phyloP scores from a whole-genome alignment of 2,113 vertebrate genomes.

The Cricetomys ansorgei region DNA sequence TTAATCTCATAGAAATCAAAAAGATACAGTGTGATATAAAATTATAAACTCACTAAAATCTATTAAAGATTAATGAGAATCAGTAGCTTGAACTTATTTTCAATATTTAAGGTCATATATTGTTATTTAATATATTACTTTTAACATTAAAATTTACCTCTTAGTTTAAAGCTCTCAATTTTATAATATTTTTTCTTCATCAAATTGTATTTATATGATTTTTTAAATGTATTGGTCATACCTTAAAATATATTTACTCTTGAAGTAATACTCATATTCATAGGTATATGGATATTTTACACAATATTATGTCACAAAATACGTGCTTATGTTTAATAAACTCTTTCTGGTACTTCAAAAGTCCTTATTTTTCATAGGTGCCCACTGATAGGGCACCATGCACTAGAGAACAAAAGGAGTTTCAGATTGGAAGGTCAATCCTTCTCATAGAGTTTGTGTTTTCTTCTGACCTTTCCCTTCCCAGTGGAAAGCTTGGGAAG shows the following conservation, averaged over 20 bases:
- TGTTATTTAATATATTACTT: background rate
- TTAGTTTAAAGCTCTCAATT: background rate
- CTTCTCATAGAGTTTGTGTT: background rate
- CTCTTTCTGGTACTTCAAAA: background rate
- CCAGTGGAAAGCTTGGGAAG: background rate
- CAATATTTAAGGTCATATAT: background rate
- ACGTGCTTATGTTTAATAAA: background rate
- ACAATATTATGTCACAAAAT: background rate
- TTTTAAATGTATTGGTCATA: background rate
- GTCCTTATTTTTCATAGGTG: background rate
- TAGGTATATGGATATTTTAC: background rate
- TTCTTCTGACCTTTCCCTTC: slow-evolving; percentile 21
- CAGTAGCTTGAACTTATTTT: background rate
- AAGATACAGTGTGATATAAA: background rate
- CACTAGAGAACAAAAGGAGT: background rate
- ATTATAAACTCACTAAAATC: background rate
- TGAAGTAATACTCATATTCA: background rate
- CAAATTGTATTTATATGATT: background rate
- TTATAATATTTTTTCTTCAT: background rate
- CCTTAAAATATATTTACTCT: background rate
- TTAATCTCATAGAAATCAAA: background rate
- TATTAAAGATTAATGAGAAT: background rate
- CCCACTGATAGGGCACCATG: background rate
- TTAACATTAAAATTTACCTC: background rate
- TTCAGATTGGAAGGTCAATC: background rate